A percentile compares a stretch with the other conserved stretches of the same genome.
These are phyloP conservation scores for Cherax quadricarinatus DNA, from an alignment of 1,140 invertebrate genomes.

Conservation along the genomic window DNA sequence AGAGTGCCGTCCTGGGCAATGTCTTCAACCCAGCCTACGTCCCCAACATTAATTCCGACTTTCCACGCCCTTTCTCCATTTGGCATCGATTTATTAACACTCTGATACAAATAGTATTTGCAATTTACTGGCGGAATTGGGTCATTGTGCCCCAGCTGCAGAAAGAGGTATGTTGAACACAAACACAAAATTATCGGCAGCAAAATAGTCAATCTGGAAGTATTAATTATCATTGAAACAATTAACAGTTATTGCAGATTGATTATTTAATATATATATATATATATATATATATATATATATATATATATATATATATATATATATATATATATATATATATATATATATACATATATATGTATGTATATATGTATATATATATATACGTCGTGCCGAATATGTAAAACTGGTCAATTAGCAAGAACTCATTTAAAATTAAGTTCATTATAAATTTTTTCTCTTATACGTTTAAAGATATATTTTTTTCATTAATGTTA, in stretches of 20 bases:
- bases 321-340: no score
- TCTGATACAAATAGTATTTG: not conserved
- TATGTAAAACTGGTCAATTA: no score
- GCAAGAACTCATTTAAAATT: no score
- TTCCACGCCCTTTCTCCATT: not conserved
- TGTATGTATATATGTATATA: no score
- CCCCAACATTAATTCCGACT: not conserved
- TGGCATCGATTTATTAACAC: slow-evolving; percentile 14
- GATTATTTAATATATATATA: not conserved
- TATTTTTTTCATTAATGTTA: no score
- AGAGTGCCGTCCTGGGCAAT: not conserved
- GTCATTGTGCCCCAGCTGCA: not conserved
- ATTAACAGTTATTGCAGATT: not conserved
- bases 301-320: no score
- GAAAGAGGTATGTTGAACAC: not conserved
- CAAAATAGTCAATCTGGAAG: not conserved
- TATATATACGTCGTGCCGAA: no score
- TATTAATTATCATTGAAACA: not conserved
- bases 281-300: no score
- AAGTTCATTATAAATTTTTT: no score
- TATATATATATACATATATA: no score
- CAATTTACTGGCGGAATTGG: slow-evolving; percentile 4
- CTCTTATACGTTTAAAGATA: no score
- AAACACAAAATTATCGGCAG: not conserved
- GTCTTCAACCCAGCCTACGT: slow-evolving; percentile 20